Conservation (phyloP, 1,140 invertebrate species). For the Cylas formicarius region DNA sequence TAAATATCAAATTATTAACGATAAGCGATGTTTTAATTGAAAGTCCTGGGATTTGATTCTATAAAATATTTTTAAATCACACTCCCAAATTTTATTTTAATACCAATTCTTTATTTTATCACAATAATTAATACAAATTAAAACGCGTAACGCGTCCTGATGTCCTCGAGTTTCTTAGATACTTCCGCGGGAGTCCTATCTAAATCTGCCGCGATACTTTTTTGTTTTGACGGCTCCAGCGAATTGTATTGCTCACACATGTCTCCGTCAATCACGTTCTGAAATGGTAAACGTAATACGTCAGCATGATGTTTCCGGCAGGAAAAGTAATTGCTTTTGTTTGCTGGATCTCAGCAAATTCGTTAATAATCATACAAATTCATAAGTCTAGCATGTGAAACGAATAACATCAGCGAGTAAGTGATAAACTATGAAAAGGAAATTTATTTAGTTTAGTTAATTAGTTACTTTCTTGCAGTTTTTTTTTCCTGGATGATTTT, state of each 20-base stretch:
- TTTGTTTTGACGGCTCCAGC: conserved; percentile 88
- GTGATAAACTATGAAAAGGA: neutral
- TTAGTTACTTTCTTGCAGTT: too few species aligned
- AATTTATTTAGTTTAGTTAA: neutral
- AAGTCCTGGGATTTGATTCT: too few species aligned
- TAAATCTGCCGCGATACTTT: conserved; percentile 88
- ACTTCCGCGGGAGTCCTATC: conserved; percentile 94
- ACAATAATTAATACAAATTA: conserved; percentile 56
- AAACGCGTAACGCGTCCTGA: conserved; percentile 89
- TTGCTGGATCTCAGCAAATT: conserved; percentile 9
- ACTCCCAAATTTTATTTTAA: too few species aligned
- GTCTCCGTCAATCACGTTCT: conserved; percentile 98
- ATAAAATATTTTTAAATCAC: too few species aligned
- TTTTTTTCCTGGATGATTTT: too few species aligned
- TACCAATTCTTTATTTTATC: too few species aligned
- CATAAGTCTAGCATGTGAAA: conserved; percentile 39
- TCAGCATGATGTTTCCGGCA: neutral
- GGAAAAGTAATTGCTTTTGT: neutral
- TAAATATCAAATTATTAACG: too few species aligned
- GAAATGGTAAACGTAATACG: conserved; percentile 37
- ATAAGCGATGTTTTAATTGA: too few species aligned
- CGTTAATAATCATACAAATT: conserved; percentile 23
- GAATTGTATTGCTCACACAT: conserved; percentile 98
- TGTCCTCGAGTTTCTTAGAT: conserved; percentile 91
- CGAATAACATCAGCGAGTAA: conserved; percentile 23